Base-by-base conservation (phyloP, 2,113 vertebrate species). In the Petromus typicus region DNA sequence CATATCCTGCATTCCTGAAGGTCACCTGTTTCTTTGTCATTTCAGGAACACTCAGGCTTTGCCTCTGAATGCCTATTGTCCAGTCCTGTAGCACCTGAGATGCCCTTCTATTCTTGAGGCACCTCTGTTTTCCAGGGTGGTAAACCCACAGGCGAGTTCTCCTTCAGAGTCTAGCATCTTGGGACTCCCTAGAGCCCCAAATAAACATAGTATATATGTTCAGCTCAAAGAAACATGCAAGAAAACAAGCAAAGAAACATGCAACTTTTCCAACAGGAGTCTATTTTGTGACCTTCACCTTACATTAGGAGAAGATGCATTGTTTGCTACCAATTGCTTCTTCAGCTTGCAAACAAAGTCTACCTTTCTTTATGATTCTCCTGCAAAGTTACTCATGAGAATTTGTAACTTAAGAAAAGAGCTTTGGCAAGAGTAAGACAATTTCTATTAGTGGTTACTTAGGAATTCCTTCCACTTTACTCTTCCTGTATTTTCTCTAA, bases 231-330 rank as follows among this genome's bases (percentile, higher is more conserved):
- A n/a, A n/a, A n/a, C n/a, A n/a, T n/a, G n/a, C n/a, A n/a, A n/a
- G n/a, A n/a, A n/a, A n/a, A n/a, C n/a, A n/a, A n/a, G n/a, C n/a
- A n/a, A n/a, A 85, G 17, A 95, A 93, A 83, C 8, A 83, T 5
- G 20, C 7, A n/a, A 34, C 7, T 23, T 75, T 59, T 93, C 78
- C 51, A 66, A 14, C 12, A 84, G 75, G 43, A 45, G 16, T 63
- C 12, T 91, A 71, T 79, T 59, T 59, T 6, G 32, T 57, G 61
- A 66, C 37, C 34, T 89, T 89, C 69, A 90, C 82, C 30, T 96
- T 83, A 92, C 92, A 84, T 92, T 85, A 40, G 30, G 30, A 67
- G 78, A 91, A 43, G 69, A 83, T 73, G 59, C 20, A 34, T 3
- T 64, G 30, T 30, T 80, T 73, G n/a, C 51, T 59, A 67, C 5